Percentiles rank a stretch among this genome's conserved stretches.
Conservation (phyloP, 2,113 vertebrate species). For the Ptilorrhoa leucosticta region DNA sequence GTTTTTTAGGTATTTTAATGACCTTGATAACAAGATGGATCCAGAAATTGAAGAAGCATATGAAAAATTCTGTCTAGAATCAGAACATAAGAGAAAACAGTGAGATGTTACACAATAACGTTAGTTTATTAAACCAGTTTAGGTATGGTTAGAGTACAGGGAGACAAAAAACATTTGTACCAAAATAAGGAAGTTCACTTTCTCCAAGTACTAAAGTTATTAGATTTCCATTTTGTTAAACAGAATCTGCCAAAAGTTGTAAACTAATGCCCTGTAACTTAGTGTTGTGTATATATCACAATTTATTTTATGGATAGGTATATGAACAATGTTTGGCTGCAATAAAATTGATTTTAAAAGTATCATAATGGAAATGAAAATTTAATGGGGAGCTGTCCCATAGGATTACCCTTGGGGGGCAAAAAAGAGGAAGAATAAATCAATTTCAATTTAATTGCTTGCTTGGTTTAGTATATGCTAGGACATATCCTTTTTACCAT, state of each 20-base stretch:
- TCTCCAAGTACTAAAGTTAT: constrained; percentile 66
- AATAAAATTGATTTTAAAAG: constrained; percentile 79
- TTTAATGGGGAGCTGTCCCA: constrained; percentile 36
- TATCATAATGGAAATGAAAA: constrained; percentile 61
- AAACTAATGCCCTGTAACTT: constrained; percentile 77
- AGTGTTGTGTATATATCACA: constrained; percentile 79
- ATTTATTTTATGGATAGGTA: constrained; percentile 90
- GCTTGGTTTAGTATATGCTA: neutral
- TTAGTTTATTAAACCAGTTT: constrained; percentile 62
- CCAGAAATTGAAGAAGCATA: constrained; percentile 96
- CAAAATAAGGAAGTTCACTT: constrained; percentile 72
- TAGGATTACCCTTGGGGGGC: neutral
- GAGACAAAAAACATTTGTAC: constrained; percentile 58
- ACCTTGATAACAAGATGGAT: constrained; percentile 90
- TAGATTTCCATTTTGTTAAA: constrained; percentile 64
- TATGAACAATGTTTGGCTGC: constrained; percentile 87
- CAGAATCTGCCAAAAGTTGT: constrained; percentile 76
- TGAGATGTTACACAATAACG: constrained; percentile 58
- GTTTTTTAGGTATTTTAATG: constrained; percentile 76
- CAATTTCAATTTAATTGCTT: neutral
- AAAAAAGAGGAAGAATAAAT: neutral
- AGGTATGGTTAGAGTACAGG: constrained; percentile 60
- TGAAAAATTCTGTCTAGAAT: constrained; percentile 94
- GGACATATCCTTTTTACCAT: constrained; percentile 12
- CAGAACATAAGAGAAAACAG: constrained; percentile 82